Evolutionary conservation across 2,888 invertebrate genomes (phyloP).

Genomic region (Chirona hameri): DNA sequence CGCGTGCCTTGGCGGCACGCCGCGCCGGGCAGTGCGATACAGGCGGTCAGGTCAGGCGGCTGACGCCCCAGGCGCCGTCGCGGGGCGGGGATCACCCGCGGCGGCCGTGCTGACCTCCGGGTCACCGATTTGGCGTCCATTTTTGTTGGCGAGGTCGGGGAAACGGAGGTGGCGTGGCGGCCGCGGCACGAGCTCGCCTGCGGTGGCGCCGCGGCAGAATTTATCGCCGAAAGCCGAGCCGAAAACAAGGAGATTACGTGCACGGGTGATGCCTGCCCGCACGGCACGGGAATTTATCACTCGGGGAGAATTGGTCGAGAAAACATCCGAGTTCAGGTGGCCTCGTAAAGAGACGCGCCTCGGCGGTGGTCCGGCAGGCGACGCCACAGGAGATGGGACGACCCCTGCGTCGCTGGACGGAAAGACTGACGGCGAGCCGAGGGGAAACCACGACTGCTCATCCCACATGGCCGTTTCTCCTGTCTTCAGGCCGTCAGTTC

Average conservation of each 20-base stretch:
- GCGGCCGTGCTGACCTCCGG: neutral
- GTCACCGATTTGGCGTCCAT: neutral
- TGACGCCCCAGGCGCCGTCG: neutral
- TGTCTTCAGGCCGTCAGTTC: neutral
- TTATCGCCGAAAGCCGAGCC: conserved; percentile 7
- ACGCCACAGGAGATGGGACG: neutral
- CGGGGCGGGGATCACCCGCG: neutral
- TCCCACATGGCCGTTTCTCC: neutral
- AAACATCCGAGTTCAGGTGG: neutral
- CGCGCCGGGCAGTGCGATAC: too few species aligned
- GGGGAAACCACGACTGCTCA: neutral
- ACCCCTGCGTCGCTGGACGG: too few species aligned
- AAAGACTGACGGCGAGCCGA: too few species aligned
- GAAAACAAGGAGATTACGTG: conserved; percentile 22
- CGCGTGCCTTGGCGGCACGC: too few species aligned
- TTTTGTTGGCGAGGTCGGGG: neutral
- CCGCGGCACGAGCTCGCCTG: neutral
- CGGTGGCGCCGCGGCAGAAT: neutral
- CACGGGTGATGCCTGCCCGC: neutral
- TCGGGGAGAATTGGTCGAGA: conserved; percentile 3
- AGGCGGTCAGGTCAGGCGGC: too few species aligned
- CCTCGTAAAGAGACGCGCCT: neutral
- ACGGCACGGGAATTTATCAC: neutral
- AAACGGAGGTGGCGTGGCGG: neutral
- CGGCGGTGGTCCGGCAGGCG: too few species aligned